These are phyloP conservation scores for Morelia viridis DNA, from an alignment of 2,797 vertebrate species.

Conservation along the genomic window DNA sequence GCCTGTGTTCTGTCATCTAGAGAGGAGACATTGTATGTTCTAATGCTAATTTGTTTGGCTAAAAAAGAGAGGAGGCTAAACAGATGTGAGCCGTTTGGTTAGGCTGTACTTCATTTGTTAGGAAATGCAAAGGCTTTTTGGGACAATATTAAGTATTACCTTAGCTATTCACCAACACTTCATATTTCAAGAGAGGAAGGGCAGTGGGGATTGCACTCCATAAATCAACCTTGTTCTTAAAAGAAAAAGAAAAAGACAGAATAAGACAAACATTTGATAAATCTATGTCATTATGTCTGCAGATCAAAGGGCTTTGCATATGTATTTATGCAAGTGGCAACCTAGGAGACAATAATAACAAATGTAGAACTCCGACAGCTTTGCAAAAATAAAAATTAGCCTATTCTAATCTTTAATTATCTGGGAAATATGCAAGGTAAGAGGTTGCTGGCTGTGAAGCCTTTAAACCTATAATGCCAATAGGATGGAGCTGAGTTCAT, in stretches of 20 bases:
- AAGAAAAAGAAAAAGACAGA: slow-evolving; percentile 62
- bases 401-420: slow-evolving; percentile 63
- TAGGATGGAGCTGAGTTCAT: not conserved
- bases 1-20: slow-evolving; percentile 73
- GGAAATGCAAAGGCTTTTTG: slow-evolving; percentile 70
- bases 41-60: slow-evolving; percentile 77
- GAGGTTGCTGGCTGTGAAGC: slow-evolving; percentile 25
- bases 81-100: slow-evolving; percentile 77
- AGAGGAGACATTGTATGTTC: slow-evolving; percentile 68
- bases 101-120: slow-evolving; percentile 76
- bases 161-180: slow-evolving; percentile 76
- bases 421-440: slow-evolving; percentile 43
- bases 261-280: slow-evolving; percentile 78
- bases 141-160: slow-evolving; percentile 80
- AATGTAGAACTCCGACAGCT: slow-evolving; percentile 59
- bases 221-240: slow-evolving; percentile 68
- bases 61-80: slow-evolving; percentile 72
- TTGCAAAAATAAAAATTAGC: slow-evolving; percentile 70
- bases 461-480: slow-evolving; percentile 20
- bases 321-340: slow-evolving; percentile 70
- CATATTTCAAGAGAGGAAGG: slow-evolving; percentile 77
- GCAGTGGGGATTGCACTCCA: slow-evolving; percentile 66
- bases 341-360: slow-evolving; percentile 68
- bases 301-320: slow-evolving; percentile 74
- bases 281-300: slow-evolving; percentile 69